Evolutionary conservation across 2,113 vertebrate species (phyloP).

Genomic region (Actenoides lindsayi): DNA sequence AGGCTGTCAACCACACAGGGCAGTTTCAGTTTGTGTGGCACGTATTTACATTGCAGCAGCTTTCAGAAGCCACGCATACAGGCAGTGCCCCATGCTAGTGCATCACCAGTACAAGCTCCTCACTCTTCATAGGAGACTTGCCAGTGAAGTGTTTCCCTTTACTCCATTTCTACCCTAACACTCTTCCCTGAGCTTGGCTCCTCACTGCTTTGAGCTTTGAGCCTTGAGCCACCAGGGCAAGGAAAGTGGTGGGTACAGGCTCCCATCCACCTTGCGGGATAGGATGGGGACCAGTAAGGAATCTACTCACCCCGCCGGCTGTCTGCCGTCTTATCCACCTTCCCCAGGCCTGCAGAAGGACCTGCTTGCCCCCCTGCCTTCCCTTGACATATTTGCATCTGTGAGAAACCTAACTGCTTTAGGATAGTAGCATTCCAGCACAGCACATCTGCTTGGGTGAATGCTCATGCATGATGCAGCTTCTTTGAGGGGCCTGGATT

Average conservation of each 20-base stretch:
- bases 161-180: not conserved
- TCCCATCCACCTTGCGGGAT: not conserved
- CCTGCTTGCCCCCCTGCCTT: not conserved
- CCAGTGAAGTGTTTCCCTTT: not conserved
- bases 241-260: accelerated
- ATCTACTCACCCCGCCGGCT: accelerated
- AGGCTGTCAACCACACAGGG: not conserved
- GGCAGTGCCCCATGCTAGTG: not conserved
- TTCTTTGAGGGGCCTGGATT: not conserved
- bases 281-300: not conserved
- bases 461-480: not conserved
- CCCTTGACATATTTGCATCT: not conserved
- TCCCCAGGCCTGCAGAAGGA: not conserved
- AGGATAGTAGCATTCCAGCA: not conserved
- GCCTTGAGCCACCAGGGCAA: not conserved
- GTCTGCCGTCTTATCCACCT: not conserved
- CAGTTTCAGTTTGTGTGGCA: not conserved
- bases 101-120: not conserved
- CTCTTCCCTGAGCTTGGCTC: not conserved
- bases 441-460: not conserved
- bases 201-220: not conserved
- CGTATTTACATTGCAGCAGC: not conserved
- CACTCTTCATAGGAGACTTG: not conserved
- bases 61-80: not conserved
- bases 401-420: not conserved